These are phyloP conservation scores for Micropoecilia bifurca DNA, from an alignment of 2,797 vertebrate species.

Conservation along the genomic window DNA sequence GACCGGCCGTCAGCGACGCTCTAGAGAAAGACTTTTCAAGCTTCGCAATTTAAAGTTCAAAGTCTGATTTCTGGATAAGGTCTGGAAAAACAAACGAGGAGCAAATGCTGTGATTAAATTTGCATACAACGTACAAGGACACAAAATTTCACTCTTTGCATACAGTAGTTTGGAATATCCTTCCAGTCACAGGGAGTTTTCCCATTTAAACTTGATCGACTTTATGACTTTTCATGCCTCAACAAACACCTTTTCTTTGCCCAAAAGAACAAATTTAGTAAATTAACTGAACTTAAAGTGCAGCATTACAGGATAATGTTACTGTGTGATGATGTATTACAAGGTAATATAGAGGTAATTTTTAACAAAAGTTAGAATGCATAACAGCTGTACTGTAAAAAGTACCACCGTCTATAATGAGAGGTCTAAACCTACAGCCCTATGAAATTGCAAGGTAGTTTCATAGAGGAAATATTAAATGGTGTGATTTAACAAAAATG, in stretches of 20 bases:
- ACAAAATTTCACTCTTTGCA: background rate
- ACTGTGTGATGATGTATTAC: too few relatives aligned
- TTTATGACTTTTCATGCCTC: background rate
- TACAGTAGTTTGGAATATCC: background rate
- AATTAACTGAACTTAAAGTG: background rate
- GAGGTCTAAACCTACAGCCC: background rate
- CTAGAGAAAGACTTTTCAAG: constrained; percentile 5
- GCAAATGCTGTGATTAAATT: background rate
- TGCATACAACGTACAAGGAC: background rate
- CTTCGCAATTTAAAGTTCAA: background rate
- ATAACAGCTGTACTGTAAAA: background rate
- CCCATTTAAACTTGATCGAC: background rate
- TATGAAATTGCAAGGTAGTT: background rate
- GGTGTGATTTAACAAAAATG: background rate
- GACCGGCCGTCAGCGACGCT: constrained; percentile 30
- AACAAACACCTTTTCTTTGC: background rate
- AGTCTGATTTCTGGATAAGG: background rate
- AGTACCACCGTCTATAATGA: background rate
- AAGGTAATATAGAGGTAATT: background rate
- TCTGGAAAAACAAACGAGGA: background rate
- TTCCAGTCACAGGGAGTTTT: background rate
- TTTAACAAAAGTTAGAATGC: background rate
- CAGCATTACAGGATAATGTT: too few relatives aligned
- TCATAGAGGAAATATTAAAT: background rate
- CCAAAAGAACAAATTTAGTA: background rate